Evolutionary conservation across 2,888 invertebrate species (phyloP).

Genomic region (Phyto melanocephala): DNA sequence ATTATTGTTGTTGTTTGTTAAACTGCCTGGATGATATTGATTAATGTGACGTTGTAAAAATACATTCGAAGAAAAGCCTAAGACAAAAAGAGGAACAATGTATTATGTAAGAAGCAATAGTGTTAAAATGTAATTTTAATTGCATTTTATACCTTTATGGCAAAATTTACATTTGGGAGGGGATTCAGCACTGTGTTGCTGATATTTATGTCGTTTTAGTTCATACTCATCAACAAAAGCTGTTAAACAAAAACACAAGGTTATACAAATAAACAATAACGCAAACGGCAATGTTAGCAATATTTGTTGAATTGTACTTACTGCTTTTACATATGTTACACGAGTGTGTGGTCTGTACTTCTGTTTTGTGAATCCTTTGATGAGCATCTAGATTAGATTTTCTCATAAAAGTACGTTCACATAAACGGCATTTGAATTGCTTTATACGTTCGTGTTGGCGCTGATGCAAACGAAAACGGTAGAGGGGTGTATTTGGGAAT

Average conservation of each 20-base stretch:
- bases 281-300: not conserved
- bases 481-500: constrained; percentile 58
- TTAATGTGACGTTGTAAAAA: constrained; percentile 65
- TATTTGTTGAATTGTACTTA: constrained; percentile 39
- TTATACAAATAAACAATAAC: constrained; percentile 5
- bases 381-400: constrained; percentile 66
- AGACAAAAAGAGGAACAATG: not conserved
- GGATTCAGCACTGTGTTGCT: constrained; percentile 59
- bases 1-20: constrained; percentile 1
- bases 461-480: constrained; percentile 66
- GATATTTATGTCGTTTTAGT: constrained; percentile 65
- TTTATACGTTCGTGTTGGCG: constrained; percentile 61
- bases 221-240: constrained; percentile 63
- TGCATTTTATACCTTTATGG: constrained; percentile 58
- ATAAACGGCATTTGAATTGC: constrained; percentile 60
- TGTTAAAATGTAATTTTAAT: not conserved
- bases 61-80: constrained; percentile 66
- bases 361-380: constrained; percentile 57
- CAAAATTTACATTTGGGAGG: constrained; percentile 65
- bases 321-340: constrained; percentile 64
- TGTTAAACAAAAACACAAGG: constrained; percentile 33
- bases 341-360: constrained; percentile 23
- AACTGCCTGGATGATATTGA: constrained; percentile 62
- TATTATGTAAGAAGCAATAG: not conserved
- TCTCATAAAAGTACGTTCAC: constrained; percentile 62